Evolutionary conservation across 92 coral and sea anemone species (phyloP).

Genomic region (Umimayanthus kanabou): DNA sequence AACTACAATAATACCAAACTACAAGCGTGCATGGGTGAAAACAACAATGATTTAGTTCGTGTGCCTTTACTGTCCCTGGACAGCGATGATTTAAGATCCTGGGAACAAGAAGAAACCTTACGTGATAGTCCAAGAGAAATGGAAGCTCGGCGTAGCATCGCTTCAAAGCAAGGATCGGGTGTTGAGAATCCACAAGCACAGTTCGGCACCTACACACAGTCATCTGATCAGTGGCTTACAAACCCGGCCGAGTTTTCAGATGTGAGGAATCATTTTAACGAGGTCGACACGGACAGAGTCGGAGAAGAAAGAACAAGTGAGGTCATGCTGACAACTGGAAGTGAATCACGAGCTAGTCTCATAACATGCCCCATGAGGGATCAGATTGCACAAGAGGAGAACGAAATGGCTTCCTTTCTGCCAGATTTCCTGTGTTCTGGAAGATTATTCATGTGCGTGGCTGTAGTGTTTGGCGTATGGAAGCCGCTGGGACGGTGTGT

Average conservation of each 20-base stretch:
- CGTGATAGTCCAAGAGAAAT: background rate
- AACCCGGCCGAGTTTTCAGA: background rate
- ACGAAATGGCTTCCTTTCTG: constrained; percentile 8
- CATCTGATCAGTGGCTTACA: too few species aligned
- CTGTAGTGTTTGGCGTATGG: constrained; percentile 43
- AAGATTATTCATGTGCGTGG: constrained; percentile 24
- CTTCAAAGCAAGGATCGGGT: background rate
- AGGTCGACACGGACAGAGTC: background rate
- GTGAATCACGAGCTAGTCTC: background rate
- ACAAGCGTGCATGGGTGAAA: background rate
- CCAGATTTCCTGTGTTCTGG: constrained; percentile 31
- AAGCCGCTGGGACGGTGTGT: constrained; percentile 9
- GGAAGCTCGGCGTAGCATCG: background rate
- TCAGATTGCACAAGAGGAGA: constrained; percentile 10
- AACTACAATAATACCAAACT: background rate
- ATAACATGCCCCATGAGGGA: constrained; percentile 26
- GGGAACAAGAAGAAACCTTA: background rate
- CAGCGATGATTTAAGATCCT: background rate
- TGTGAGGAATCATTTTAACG: background rate
- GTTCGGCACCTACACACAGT: too few species aligned
- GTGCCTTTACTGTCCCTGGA: background rate
- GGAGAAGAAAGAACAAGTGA: background rate
- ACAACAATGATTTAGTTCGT: background rate
- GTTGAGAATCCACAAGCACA: background rate
- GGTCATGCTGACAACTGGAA: background rate